Evolutionary conservation across 2,888 invertebrate genomes (phyloP), one percentile per base, ranked within the genome.

Genomic region (Scrobipalpa costella): DNA sequence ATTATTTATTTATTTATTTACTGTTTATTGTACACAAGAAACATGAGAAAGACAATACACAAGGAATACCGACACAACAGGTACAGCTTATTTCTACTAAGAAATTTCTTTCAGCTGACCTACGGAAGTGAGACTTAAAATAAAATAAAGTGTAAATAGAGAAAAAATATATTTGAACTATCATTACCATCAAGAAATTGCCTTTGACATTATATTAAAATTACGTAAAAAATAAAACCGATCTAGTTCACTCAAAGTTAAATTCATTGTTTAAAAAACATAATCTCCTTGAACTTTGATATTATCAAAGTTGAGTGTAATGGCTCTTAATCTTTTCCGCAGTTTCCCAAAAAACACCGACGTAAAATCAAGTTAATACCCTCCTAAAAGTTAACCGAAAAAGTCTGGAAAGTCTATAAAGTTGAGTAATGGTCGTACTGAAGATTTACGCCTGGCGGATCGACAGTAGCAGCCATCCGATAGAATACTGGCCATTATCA

Each of bases 381-480:
- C 50, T 17, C 63, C 63, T 52, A 69, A 60, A 75, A 70, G 72
- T 74, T 72, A 64, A 77, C 79, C 79, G 84, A 78, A 73, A 83
- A 80, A 86, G 80, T 82, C 79, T 79, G 76, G 70, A 78, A 86
- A 85, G 85, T 86, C 86, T 80, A 88, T 87, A 85, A 87, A 86
- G 77, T 81, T 88, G 84, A 90, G 79, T 86, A 88, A 88, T 83
- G 81, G 83, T 80, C 79, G 77, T 78, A 80, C 72, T 72, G 73
- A 80, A 86, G 86, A 88, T 88, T 87, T 86, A 88, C 83, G 83
- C 73, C 73, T 77, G 78, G 78, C 2, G 84, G 82, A 88, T 86
- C 84, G 86, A 87, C 86, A 87, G 85, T 85, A 82, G 83, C 83
- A 83, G 80, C 83, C 79, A 81, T 86, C 80, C 76, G 72, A 81